Percentiles rank a stretch among this genome's conserved stretches.
Conservation (phyloP, 1,140 invertebrate genomes). For the Liolophura sinensis region DNA sequence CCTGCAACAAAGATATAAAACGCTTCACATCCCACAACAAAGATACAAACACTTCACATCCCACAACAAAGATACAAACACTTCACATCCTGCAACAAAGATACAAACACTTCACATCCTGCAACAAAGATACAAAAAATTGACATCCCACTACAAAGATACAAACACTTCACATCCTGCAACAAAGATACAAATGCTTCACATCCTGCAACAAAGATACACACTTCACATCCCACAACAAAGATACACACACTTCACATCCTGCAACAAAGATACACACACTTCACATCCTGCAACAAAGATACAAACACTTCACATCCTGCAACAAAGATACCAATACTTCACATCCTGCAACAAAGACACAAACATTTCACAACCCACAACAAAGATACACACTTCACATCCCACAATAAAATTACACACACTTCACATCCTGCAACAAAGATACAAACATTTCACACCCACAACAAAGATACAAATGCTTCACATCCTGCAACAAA, state of each 20-base stretch:
- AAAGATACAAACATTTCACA: background rate
- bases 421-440: background rate
- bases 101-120: background rate
- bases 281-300: background rate
- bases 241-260: background rate
- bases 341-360: too few relatives aligned
- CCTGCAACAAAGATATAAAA: constrained; percentile 57
- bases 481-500: constrained; percentile 65
- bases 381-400: background rate
- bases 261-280: background rate
- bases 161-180: too few relatives aligned
- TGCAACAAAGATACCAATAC: background rate
- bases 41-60: background rate
- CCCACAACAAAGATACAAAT: background rate
- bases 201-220: too few relatives aligned
- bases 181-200: background rate
- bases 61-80: background rate
- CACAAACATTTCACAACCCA: too few relatives aligned
- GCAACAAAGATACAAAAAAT: background rate
- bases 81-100: background rate
- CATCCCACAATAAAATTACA: background rate
- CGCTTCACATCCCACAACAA: background rate
- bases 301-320: background rate
- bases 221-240: background rate
- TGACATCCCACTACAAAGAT: too few relatives aligned